Base-by-base conservation (phyloP, 2,797 vertebrate species). In the Borostomias antarcticus region DNA sequence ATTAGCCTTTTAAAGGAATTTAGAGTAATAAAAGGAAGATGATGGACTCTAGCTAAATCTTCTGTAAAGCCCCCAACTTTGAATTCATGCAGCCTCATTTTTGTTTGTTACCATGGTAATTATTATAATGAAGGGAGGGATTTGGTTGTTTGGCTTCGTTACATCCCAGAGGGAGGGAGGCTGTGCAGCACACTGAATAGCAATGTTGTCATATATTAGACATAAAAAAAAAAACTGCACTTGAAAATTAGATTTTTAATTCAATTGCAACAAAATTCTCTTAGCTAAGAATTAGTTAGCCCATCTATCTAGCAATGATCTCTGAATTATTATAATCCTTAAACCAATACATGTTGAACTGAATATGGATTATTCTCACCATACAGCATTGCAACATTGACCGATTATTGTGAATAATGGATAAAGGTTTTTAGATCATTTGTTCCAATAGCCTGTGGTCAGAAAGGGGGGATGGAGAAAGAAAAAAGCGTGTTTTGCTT, bases 1-100 rank as follows among this genome's bases (percentile, higher is more conserved):
- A 80, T 84, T 86, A 82, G 74, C 74, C 78, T 77, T 79, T 80
- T 81, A 68, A 76, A 78, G 78, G 79, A n/a, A 83, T 82, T 81
- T 82, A 70, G 66, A 77, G 76, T 74, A 75, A 80, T 82, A 83
- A 78, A 78, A 75, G 71, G 63, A 71, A 76, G 77, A 75, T 52
- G 66, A 76, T 66, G 62, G 64, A 66, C 66, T 60, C 66, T 23
- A 43, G 64, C 62, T 68, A 75, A 82, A 76, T 69, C 69, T 76
- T 81, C 68, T 72, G 54, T 70, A 70, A 81, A 78, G 64, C 83
- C 57, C 54, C 78, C 66, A 30, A 64, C 66, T 76, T 66, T 59
- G 56, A 70, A 64, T 76, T 73, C 29, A 68, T 47, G 52, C 62
- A 54, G 29, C 62, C 64, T 67, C 26, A 26, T 40, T 66, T 52